Conservation (phyloP, 1,140 invertebrate species). For the Acyrthosiphon pisum region DNA sequence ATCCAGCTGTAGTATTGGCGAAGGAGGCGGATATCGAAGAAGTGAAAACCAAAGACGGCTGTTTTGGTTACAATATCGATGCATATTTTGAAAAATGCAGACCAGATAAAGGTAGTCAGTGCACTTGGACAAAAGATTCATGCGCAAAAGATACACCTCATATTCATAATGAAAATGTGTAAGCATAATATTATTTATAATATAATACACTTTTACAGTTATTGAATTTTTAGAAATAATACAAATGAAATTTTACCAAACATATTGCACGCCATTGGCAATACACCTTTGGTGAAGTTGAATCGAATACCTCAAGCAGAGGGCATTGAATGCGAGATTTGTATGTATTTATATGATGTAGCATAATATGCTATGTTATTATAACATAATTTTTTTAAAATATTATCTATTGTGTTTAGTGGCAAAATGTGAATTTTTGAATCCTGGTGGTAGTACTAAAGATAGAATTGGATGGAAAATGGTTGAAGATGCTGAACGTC, state of each 20-base stretch:
- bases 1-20: not conserved
- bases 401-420: constrained; percentile 69
- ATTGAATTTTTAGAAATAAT: constrained; percentile 58
- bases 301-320: constrained; percentile 83
- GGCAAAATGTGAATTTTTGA: constrained; percentile 98
- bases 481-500: constrained; percentile 92
- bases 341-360: constrained; percentile 70
- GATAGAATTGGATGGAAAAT: constrained; percentile 95
- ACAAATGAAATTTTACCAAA: constrained; percentile 77
- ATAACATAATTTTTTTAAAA: not conserved
- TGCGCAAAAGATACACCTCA: constrained; percentile 58
- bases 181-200: not conserved
- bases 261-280: constrained; percentile 86
- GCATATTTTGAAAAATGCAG: constrained; percentile 28
- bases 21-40: not conserved
- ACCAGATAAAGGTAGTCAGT: constrained; percentile 58
- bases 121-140: constrained; percentile 58
- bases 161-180: not conserved
- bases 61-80: not conserved
- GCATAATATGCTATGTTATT: too few relatives aligned
- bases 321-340: constrained; percentile 91
- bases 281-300: constrained; percentile 88
- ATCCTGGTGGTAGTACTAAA: constrained; percentile 97
- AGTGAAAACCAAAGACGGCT: not conserved
- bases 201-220: not conserved